phyloP scores from a whole-genome alignment of 1,140 invertebrate genomes.

The Sesamia nonagrioides region DNA sequence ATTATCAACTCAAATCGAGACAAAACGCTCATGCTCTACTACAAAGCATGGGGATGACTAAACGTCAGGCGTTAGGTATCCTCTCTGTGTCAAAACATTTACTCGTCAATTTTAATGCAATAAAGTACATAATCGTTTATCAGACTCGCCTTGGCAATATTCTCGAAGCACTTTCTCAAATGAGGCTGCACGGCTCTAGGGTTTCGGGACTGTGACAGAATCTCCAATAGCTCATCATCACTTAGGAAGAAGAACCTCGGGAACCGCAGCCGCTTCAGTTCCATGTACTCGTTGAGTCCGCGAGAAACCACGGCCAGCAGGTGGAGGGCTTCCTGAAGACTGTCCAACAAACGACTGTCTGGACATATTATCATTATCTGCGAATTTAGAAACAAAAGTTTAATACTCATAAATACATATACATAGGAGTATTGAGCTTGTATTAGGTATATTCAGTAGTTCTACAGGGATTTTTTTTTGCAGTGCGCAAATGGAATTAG shows the following conservation, averaged over 20 bases:
- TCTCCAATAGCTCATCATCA: conserved; percentile 93
- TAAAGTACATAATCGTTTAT: not conserved
- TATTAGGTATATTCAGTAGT: no score
- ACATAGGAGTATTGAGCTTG: no score
- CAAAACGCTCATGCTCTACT: no score
- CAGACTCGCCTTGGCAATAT: conserved; percentile 89
- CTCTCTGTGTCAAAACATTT: no score
- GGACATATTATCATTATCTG: conserved; percentile 89
- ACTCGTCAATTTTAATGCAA: not conserved
- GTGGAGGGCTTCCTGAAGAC: conserved; percentile 90
- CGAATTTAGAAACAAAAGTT: not conserved
- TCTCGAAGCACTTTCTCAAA: conserved; percentile 94
- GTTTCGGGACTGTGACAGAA: conserved; percentile 92
- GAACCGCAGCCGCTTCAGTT: conserved; percentile 91
- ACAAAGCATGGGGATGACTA: no score
- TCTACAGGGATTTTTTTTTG: no score
- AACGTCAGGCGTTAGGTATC: no score
- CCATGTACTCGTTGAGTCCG: conserved; percentile 92
- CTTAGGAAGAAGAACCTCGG: conserved; percentile 93
- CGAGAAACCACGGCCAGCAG: conserved; percentile 91
- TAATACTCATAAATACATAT: no score
- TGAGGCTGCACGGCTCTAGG: conserved; percentile 93
- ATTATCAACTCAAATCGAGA: no score
- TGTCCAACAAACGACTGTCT: conserved; percentile 89
- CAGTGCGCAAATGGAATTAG: no score